Percentiles rank a stretch among this genome's conserved stretches.
Conservation (phyloP, 2,113 vertebrate genomes). For the Stegostoma tigrinum region DNA sequence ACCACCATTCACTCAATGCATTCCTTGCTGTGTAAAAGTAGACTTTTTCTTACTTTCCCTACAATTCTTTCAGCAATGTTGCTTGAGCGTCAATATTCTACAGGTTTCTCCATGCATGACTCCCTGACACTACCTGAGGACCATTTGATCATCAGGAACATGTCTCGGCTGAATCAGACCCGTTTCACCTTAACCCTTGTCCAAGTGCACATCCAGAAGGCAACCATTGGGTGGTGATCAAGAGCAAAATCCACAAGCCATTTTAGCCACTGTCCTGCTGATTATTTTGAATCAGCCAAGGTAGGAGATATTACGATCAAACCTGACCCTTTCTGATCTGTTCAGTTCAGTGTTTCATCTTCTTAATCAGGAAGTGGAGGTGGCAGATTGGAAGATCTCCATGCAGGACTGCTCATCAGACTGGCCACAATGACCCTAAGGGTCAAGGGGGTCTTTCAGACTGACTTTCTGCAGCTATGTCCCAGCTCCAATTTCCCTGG, state of each 20-base stretch:
- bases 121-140: neutral
- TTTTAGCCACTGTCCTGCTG: neutral
- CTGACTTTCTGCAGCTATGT: too few relatives aligned
- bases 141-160: neutral
- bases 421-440: too few relatives aligned
- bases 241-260: neutral
- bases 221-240: neutral
- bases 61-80: neutral
- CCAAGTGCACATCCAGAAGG: neutral
- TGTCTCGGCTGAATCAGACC: neutral
- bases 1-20: too few relatives aligned
- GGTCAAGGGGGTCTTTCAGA: too few relatives aligned
- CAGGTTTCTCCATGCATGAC: neutral
- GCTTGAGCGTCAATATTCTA: neutral
- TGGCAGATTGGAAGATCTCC: too few relatives aligned
- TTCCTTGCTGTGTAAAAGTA: too few relatives aligned
- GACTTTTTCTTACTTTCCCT: too few relatives aligned
- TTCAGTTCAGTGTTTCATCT: neutral
- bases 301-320: neutral
- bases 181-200: neutral
- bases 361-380: too few relatives aligned
- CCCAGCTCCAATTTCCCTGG: too few relatives aligned
- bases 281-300: neutral
- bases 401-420: too few relatives aligned
- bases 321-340: neutral